Conservation (phyloP, 92 coral and sea anemone genomes). For the Phenganax marumi region DNA sequence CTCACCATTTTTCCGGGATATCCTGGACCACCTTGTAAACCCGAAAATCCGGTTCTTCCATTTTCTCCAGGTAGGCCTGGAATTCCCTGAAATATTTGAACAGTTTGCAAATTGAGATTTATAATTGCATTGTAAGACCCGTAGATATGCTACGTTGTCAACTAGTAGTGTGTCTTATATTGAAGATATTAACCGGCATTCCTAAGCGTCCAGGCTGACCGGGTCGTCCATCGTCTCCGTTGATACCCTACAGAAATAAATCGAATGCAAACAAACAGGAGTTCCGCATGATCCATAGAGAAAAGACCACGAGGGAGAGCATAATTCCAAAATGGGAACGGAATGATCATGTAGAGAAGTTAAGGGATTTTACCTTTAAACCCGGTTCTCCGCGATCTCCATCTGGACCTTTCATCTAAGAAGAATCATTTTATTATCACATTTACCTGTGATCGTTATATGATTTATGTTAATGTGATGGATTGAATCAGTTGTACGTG, state of each 20-base stretch:
- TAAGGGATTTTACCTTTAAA: not conserved
- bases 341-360: not conserved
- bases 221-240: slow-evolving; percentile 12
- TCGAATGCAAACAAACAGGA: not conserved
- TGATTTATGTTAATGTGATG: not conserved
- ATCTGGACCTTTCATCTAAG: slow-evolving; percentile 1
- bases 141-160: no score
- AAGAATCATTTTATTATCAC: not conserved
- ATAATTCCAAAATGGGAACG: no score
- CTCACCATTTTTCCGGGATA: slow-evolving; percentile 20
- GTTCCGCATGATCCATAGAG: not conserved
- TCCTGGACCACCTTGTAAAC: slow-evolving; percentile 12
- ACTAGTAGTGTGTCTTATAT: not conserved
- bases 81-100: not conserved
- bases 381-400: slow-evolving; percentile 14
- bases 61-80: not conserved
- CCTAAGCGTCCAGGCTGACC: not conserved
- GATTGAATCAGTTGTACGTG: not conserved
- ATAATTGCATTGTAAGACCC: no score
- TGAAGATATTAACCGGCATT: not conserved
- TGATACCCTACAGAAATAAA: slow-evolving; percentile 4
- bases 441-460: no score
- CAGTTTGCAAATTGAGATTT: no score
- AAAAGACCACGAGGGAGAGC: not conserved
- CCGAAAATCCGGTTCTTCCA: not conserved